These are phyloP conservation scores for Brachionus rubens DNA, from an alignment of 1,140 invertebrate species.

Conservation along the genomic window DNA sequence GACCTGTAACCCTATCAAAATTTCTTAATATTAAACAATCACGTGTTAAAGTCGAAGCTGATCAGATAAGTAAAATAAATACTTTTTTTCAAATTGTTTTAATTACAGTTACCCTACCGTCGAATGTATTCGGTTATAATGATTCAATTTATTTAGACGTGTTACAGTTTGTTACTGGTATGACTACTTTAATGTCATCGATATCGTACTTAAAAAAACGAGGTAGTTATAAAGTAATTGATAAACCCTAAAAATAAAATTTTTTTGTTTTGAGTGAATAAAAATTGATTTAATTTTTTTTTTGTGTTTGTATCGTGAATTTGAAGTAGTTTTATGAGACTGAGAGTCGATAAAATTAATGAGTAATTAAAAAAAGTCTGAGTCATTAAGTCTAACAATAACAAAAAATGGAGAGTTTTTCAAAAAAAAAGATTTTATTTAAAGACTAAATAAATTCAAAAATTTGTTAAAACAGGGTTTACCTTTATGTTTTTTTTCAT, in stretches of 20 bases:
- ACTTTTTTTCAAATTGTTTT: constrained; percentile 34
- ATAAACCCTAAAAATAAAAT: too few species aligned
- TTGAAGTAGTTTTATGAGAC: too few species aligned
- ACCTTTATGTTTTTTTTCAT: too few species aligned
- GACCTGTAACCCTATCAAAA: constrained; percentile 19
- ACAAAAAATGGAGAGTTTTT: too few species aligned
- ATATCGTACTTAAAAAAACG: constrained; percentile 17
- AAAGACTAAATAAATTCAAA: too few species aligned
- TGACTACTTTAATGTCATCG: constrained; percentile 20
- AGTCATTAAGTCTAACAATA: too few species aligned
- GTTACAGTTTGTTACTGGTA: neutral
- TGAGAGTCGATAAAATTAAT: too few species aligned
- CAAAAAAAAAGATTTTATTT: too few species aligned
- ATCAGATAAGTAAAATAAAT: constrained; percentile 5
- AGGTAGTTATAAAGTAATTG: constrained; percentile 29
- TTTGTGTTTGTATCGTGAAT: neutral
- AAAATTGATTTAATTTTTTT: neutral
- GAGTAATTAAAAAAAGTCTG: too few species aligned
- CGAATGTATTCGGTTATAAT: constrained; percentile 23
- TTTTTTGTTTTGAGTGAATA: too few species aligned
- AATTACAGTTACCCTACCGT: constrained; percentile 13
- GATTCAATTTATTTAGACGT: neutral
- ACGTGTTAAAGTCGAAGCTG: neutral
- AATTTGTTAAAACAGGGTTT: too few species aligned
- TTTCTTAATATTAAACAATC: constrained; percentile 36